phyloP scores from a whole-genome alignment of 2,888 invertebrate genomes.

The Candidula unifasciata region DNA sequence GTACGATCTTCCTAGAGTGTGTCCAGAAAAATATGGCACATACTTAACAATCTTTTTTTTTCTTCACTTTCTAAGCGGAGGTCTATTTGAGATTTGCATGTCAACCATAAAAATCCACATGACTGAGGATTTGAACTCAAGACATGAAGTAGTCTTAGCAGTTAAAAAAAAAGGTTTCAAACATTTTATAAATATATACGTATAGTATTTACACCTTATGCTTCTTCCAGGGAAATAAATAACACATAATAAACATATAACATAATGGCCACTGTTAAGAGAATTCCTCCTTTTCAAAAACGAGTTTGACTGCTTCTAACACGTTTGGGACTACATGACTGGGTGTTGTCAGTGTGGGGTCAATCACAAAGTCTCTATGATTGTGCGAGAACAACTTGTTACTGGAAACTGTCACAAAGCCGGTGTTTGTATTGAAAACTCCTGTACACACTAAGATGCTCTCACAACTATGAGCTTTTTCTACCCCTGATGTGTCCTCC shows the following conservation, averaged over 20 bases:
- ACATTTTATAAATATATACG: too few relatives aligned
- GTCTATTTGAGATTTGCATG: too few relatives aligned
- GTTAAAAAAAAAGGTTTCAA: too few relatives aligned
- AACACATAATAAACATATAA: neutral
- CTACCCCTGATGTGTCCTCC: conserved; percentile 57
- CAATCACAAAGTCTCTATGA: conserved; percentile 81
- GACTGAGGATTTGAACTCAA: too few relatives aligned
- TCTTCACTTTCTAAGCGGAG: too few relatives aligned
- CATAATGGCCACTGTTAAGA: conserved; percentile 16
- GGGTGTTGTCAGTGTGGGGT: conserved; percentile 79
- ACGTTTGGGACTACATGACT: conserved; percentile 81
- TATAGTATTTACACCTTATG: neutral
- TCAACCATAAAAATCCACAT: too few relatives aligned
- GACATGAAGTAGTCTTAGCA: too few relatives aligned
- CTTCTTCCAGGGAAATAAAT: neutral
- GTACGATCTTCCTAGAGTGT: too few relatives aligned
- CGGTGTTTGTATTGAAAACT: conserved; percentile 80
- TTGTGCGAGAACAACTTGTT: conserved; percentile 79
- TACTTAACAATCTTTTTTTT: too few relatives aligned
- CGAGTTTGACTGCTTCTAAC: conserved; percentile 81
- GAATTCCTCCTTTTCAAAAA: conserved; percentile 78
- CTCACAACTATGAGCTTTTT: conserved; percentile 71
- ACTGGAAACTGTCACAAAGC: conserved; percentile 77
- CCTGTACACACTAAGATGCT: conserved; percentile 82
- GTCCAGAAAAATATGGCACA: too few relatives aligned